Evolutionary conservation across 2,797 vertebrate genomes (phyloP).

Genomic region (Gobio occitaniae): DNA sequence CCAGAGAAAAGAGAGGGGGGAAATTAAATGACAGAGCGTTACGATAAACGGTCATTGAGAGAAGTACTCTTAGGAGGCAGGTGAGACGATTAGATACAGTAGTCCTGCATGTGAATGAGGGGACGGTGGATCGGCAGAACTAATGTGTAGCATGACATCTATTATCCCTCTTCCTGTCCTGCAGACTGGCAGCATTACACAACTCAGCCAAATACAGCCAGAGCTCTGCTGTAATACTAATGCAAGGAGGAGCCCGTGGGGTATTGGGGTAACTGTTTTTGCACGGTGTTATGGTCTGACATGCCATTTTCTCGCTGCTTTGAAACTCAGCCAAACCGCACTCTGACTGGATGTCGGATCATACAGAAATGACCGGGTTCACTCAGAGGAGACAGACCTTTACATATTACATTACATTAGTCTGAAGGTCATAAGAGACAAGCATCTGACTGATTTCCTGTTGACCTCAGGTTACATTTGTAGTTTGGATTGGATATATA

Average conservation of each 20-base stretch:
- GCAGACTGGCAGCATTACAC: conserved; percentile 21
- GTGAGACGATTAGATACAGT: conserved; percentile 54
- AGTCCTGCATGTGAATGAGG: conserved; percentile 47
- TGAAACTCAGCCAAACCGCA: conserved; percentile 44
- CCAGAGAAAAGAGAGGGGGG: conserved; percentile 46
- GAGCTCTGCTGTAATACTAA: conserved; percentile 26
- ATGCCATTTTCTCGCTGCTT: conserved; percentile 35
- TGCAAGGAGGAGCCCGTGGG: conserved; percentile 3
- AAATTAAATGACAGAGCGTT: conserved; percentile 54
- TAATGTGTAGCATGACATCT: conserved; percentile 55
- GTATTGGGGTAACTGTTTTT: conserved; percentile 43
- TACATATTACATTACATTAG: conserved; percentile 43
- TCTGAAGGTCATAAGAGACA: conserved; percentile 19
- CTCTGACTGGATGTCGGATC: conserved; percentile 36
- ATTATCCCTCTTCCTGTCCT: conserved; percentile 44
- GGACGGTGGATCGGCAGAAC: conserved; percentile 12
- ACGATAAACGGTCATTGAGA: conserved; percentile 59
- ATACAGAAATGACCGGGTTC: conserved; percentile 22
- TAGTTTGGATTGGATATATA: conserved; percentile 23
- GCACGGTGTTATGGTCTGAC: conserved; percentile 30
- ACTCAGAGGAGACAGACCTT: conserved; percentile 35
- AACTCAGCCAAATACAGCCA: neutral
- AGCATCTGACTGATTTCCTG: conserved; percentile 15
- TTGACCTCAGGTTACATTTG: conserved; percentile 25
- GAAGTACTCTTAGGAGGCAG: conserved; percentile 62